Base-by-base conservation (phyloP, 2,113 vertebrate genomes). In the Petromus typicus region DNA sequence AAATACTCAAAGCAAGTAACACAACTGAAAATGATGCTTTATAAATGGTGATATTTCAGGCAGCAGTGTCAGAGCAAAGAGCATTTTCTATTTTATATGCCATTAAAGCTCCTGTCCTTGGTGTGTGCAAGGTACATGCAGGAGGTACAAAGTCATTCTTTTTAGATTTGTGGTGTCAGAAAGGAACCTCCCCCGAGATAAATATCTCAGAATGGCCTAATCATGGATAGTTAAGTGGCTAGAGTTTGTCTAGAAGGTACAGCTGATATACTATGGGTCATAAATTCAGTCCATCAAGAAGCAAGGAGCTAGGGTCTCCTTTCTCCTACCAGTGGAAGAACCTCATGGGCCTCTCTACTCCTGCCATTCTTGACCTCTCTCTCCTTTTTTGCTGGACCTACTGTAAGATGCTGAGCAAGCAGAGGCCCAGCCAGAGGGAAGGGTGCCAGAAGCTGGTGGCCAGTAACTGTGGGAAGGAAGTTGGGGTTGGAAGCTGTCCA, bases 251-350 rank as follows among this genome's bases (percentile, higher is more conserved):
- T 37, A 75, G 32, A 63, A 83, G 67, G 23, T 40, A 45, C 27
- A 59, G 30, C 56, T 83, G 3, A 37, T 59, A 37, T n/a, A 73
- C 57, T 69, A 56, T 5, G 17, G 67, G 7, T 32, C 73, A 0
- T 67, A 71, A 48, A 8, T 0, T 86, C 12, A 22, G 43, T 5
- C 2, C 10, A 4, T 0, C 7, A 14, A 45, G n/a, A 30, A 66
- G 22, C 45, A 37, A 73, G 63, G 2, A 30, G 9, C 54, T 0
- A 6, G 37, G 34, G 8, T 25, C 11, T 73, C 61, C 8, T 61
- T 56, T 56, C 6, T 63, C 16, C 23, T 66, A 23, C 5, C 11
- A n/a, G 40, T 22, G 11, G 34, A 82, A 14, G 54, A 43, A 43
- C 11, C 48, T 45, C 40, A 34, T 1, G 7, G 71, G 34, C 22